Percentiles rank a stretch among this genome's conserved stretches.
phyloP scores from a whole-genome alignment of 2,113 vertebrate genomes.

The Gambusia affinis region DNA sequence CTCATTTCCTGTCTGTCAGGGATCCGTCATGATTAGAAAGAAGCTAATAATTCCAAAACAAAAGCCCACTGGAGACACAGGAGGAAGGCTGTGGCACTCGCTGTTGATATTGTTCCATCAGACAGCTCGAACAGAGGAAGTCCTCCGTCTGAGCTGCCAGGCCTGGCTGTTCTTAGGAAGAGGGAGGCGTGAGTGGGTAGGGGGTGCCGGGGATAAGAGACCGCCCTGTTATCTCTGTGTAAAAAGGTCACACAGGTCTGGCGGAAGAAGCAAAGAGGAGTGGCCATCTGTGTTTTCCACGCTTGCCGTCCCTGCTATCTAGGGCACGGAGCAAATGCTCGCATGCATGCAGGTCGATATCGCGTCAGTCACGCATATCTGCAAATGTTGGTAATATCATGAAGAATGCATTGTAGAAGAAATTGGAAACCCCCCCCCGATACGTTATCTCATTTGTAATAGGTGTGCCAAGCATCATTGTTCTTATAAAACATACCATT shows the following conservation, averaged over 20 bases:
- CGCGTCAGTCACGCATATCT: constrained; percentile 61
- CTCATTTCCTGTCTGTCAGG: constrained; percentile 61
- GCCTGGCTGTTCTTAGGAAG: constrained; percentile 41
- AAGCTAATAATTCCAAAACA: constrained; percentile 64
- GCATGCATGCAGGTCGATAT: constrained; percentile 24
- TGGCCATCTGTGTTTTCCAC: constrained; percentile 69
- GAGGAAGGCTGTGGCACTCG: constrained; percentile 35
- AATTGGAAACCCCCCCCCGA: constrained; percentile 64
- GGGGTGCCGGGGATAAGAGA: constrained; percentile 53
- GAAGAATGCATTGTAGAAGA: constrained; percentile 68
- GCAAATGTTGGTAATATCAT: constrained; percentile 36
- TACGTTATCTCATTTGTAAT: constrained; percentile 53
- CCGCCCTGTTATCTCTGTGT: constrained; percentile 71
- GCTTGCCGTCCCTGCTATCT: constrained; percentile 42
- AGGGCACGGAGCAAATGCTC: constrained; percentile 13
- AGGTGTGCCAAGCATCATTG: constrained; percentile 32
- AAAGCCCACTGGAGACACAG: constrained; percentile 51
- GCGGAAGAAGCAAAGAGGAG: constrained; percentile 72
- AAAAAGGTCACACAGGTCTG: constrained; percentile 70
- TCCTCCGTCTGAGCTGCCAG: constrained; percentile 69
- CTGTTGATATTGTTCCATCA: constrained; percentile 68
- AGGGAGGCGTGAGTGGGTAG: neutral
- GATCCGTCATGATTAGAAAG: constrained; percentile 47
- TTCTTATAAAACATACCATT: constrained; percentile 40
- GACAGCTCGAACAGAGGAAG: constrained; percentile 65